Evolutionary conservation across 2,797 vertebrate genomes (phyloP).

Genomic region (Pangasius krempfi): DNA sequence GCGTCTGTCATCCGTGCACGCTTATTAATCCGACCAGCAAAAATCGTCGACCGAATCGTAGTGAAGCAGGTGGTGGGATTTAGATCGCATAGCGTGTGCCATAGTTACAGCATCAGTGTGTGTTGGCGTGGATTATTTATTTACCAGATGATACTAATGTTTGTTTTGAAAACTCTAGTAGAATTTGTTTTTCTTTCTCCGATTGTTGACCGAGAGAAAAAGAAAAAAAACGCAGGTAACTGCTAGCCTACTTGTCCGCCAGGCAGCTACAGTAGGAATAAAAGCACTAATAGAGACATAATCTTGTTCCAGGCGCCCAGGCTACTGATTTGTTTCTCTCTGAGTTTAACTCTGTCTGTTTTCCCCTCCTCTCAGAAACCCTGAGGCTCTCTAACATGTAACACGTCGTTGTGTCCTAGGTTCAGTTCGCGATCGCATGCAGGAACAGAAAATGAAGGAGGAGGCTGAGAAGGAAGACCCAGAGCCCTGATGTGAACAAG

Average conservation of each 20-base stretch:
- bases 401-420: constrained; percentile 59
- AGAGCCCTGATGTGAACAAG: constrained; percentile 38
- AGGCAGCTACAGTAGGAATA: background rate
- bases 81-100: background rate
- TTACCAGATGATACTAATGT: background rate
- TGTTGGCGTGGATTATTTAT: background rate
- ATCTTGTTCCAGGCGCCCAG: background rate
- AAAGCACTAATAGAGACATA: background rate
- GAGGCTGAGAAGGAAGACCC: constrained; percentile 78
- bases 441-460: constrained; percentile 93
- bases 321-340: background rate
- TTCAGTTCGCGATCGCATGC: constrained; percentile 91
- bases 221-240: background rate
- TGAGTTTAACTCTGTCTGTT: background rate
- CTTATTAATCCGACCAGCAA: background rate
- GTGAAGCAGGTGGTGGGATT: background rate
- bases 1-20: background rate
- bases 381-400: background rate
- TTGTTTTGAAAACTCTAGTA: too few relatives aligned
- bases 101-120: background rate
- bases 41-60: background rate
- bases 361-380: too few relatives aligned
- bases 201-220: background rate
- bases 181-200: background rate
- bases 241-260: background rate